Evolutionary conservation across 2,888 invertebrate species (phyloP), one percentile per base, ranked within the genome.

Genomic region (Oxyteleia sp.): DNA sequence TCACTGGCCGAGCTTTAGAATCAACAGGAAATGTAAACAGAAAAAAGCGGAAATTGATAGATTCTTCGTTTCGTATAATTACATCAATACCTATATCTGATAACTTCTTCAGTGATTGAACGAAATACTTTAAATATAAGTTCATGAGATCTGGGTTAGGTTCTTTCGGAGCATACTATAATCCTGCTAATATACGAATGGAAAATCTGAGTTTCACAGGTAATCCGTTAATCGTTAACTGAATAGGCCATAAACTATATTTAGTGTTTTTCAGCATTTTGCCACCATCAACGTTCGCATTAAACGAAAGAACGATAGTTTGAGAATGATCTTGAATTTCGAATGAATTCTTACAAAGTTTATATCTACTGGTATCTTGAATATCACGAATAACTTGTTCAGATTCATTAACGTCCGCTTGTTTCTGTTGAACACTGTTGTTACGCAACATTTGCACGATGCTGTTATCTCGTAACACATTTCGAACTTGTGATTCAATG

Each of bases 1-100:
- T 61, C 4, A 61, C 29, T 2, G 45, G 45, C 1, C 59, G 43
- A 20, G 43, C 59, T 63, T 63, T 63, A 10, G 59, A 59, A 59
- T 59, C 59, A 1, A 63, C 45, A 8, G 45, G 1, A 32, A 45
- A 45, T 23, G n/a, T 7, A 23, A 63, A 63, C 13, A 63, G 16
- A 47, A 26, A 63, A 13, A 45, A 63, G 11, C 1, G n/a, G 5
- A 23, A 51, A 11, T n/a, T n/a, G n/a, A n/a, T n/a, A n/a, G n/a
- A n/a, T n/a, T n/a, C n/a, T n/a, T n/a, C n/a, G n/a, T n/a, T n/a
- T n/a, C n/a, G n/a, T n/a, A n/a, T n/a, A n/a, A n/a, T n/a, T n/a
- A n/a, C n/a, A 32, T 32, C 23, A 49, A 3, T n/a, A 38, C 5
- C 64, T 20, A 35, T 7, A 7, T 47, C 20, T 1, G 18, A n/a